Conservation (phyloP, 2,113 vertebrate species). For the Odontesthes bonariensis region DNA sequence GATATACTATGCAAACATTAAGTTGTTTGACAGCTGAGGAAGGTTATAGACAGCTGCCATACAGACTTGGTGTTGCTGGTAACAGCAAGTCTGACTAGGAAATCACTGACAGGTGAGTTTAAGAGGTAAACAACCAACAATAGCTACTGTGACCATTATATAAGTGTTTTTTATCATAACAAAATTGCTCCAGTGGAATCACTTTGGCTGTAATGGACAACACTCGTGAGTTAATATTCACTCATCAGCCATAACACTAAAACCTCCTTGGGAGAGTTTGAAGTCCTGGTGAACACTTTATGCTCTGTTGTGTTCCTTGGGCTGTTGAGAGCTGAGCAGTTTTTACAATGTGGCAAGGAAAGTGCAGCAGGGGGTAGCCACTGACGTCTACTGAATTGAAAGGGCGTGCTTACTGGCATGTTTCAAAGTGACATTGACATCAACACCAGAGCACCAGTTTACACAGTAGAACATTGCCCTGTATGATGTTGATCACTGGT, state of each 20-base stretch:
- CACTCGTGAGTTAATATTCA: conserved; percentile 19
- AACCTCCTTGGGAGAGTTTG: background rate
- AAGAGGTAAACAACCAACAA: conserved; percentile 8
- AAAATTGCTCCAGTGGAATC: conserved; percentile 25
- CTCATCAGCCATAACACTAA: background rate
- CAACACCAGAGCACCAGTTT: too few relatives aligned
- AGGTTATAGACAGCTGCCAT: background rate
- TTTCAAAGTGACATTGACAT: too few relatives aligned
- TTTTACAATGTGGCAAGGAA: too few relatives aligned
- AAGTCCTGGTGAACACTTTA: too few relatives aligned
- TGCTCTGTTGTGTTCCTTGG: too few relatives aligned
- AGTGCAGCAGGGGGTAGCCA: too few relatives aligned
- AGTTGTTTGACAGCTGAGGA: background rate
- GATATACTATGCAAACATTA: background rate
- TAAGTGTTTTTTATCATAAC: conserved; percentile 15
- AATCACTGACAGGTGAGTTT: background rate
- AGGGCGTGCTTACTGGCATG: too few relatives aligned
- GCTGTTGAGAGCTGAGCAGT: too few relatives aligned
- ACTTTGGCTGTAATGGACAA: conserved; percentile 22
- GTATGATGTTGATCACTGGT: background rate
- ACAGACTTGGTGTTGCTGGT: too few relatives aligned
- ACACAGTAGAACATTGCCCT: background rate
- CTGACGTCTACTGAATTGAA: too few relatives aligned
- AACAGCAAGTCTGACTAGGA: too few relatives aligned
- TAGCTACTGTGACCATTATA: background rate